Evolutionary conservation across 92 coral and sea anemone genomes (phyloP).

Genomic region (Heteractis magnifica): DNA sequence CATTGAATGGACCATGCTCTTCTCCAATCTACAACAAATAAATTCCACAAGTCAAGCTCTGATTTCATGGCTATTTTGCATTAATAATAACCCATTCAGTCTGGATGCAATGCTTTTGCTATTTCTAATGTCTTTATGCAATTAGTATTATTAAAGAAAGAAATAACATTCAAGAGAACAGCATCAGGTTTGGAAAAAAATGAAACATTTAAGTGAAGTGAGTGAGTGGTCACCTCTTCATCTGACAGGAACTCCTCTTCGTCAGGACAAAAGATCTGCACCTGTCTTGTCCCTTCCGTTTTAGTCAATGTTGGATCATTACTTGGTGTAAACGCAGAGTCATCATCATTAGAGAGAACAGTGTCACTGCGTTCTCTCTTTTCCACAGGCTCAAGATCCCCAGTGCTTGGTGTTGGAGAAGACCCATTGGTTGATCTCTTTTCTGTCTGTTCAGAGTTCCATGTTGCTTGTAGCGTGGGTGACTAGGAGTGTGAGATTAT

Average conservation of each 20-base stretch:
- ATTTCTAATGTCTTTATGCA: no score
- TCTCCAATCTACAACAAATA: slow-evolving; percentile 60
- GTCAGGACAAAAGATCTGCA: slow-evolving; percentile 83
- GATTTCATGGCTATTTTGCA: no score
- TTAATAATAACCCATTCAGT: no score
- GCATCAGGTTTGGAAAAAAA: no score
- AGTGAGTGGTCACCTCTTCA: slow-evolving; percentile 68
- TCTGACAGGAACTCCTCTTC: slow-evolving; percentile 97
- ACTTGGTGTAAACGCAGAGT: slow-evolving; percentile 21
- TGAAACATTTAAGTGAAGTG: neutral
- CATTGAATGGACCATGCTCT: slow-evolving; percentile 98
- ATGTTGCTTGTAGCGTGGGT: slow-evolving; percentile 52
- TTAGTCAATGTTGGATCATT: slow-evolving; percentile 10
- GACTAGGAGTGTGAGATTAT: slow-evolving; percentile 25
- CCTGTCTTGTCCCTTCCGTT: slow-evolving; percentile 40
- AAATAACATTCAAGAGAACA: no score
- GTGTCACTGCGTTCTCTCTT: slow-evolving; percentile 64
- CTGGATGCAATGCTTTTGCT: no score
- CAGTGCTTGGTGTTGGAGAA: slow-evolving; percentile 46
- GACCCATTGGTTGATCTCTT: slow-evolving; percentile 24
- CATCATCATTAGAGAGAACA: slow-evolving; percentile 55
- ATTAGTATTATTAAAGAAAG: no score
- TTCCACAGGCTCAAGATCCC: slow-evolving; percentile 71
- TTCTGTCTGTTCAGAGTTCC: slow-evolving; percentile 47
- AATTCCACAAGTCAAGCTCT: no score